These are phyloP conservation scores for Bathynomus jamesi DNA, from an alignment of 1,140 invertebrate genomes.

Conservation along the genomic window DNA sequence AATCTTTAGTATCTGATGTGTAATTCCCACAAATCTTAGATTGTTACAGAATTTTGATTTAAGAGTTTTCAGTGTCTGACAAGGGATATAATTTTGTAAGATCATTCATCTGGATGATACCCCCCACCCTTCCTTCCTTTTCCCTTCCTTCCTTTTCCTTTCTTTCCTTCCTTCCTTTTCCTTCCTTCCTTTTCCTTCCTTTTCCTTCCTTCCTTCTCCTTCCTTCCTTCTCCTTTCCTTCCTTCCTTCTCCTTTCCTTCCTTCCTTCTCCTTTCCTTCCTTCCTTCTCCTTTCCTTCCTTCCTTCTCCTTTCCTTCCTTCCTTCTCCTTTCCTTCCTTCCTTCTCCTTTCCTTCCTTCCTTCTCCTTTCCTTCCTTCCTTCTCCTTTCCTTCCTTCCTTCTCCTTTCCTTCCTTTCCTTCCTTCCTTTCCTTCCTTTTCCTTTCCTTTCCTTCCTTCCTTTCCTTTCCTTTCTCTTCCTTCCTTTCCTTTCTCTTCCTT, in stretches of 20 bases:
- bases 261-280: not conserved
- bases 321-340: no score
- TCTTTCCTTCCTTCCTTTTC: not conserved
- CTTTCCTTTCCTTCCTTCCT: not conserved
- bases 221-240: not conserved
- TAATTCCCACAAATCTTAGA: no score
- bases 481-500: not conserved
- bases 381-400: not conserved
- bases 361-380: no score
- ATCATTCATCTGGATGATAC: not conserved
- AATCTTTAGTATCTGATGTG: no score
- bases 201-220: not conserved
- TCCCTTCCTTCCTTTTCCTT: not conserved
- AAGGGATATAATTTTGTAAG: no score
- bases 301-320: not conserved
- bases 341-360: not conserved
- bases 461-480: not conserved
- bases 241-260: not conserved
- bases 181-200: not conserved
- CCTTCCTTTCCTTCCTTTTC: not conserved
- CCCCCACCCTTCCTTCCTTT: not conserved
- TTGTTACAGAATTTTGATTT: no score
- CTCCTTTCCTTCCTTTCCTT: not conserved
- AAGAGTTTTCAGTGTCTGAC: no score
- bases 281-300: not conserved